Conservation (phyloP, 2,888 invertebrate genomes). For the Leptarthrus brevirostris region DNA sequence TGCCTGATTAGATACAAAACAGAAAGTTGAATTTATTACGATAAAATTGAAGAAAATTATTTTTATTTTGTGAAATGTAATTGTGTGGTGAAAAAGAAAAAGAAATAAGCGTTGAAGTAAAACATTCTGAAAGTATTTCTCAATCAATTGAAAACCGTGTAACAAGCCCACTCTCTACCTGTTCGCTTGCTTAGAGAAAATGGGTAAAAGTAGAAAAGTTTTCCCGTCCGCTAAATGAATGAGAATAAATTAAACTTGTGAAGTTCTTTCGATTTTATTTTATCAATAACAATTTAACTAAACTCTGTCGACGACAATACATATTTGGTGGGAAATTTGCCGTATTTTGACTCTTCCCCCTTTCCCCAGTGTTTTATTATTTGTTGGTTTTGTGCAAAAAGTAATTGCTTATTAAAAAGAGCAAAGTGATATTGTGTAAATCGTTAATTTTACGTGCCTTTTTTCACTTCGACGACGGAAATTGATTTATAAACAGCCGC, state of each 20-base stretch:
- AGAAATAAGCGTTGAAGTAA: neutral
- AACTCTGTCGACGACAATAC: too few species aligned
- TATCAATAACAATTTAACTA: neutral
- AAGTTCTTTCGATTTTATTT: neutral
- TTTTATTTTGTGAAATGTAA: neutral
- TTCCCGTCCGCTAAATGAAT: neutral
- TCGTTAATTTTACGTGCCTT: slow-evolving; percentile 5
- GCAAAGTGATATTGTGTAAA: slow-evolving; percentile 13
- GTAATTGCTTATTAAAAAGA: neutral
- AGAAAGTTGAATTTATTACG: slow-evolving; percentile 24
- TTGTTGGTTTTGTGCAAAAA: slow-evolving; percentile 11
- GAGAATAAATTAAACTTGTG: neutral
- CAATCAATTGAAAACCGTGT: too few species aligned
- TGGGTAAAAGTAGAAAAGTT: neutral
- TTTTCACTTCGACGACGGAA: neutral
- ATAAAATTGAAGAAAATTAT: neutral
- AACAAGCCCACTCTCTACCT: too few species aligned
- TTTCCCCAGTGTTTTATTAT: neutral
- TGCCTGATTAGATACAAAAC: slow-evolving; percentile 35
- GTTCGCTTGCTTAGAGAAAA: neutral
- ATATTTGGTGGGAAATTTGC: too few species aligned
- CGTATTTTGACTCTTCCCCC: too few species aligned
- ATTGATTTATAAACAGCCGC: slow-evolving; percentile 5
- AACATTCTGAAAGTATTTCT: too few species aligned
- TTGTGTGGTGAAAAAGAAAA: neutral